phyloP scores from a whole-genome alignment of 2,888 invertebrate genomes.

The Gryllus longicercus region DNA sequence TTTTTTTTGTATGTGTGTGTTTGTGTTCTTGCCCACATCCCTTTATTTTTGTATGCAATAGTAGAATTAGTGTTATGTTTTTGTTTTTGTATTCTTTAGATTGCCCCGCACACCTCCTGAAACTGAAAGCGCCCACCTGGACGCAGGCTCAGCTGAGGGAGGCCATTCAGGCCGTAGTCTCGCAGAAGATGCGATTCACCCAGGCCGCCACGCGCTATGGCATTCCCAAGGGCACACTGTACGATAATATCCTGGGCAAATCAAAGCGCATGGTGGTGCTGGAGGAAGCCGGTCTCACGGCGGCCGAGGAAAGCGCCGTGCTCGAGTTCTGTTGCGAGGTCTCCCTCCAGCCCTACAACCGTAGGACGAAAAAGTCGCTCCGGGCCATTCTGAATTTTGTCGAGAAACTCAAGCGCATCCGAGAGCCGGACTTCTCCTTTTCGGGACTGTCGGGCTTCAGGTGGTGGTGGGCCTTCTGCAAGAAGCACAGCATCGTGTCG shows the following conservation, averaged over 20 bases:
- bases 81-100: constrained; percentile 40
- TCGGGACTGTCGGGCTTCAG: constrained; percentile 68
- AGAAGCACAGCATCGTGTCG: constrained; percentile 71
- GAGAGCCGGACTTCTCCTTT: constrained; percentile 64
- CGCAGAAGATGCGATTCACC: constrained; percentile 73
- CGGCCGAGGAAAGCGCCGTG: constrained; percentile 61
- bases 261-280: constrained; percentile 72
- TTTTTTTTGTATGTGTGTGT: neutral
- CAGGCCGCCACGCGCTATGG: constrained; percentile 68
- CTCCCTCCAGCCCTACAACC: constrained; percentile 65
- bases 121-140: constrained; percentile 70
- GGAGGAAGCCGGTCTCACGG: constrained; percentile 62
- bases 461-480: constrained; percentile 83
- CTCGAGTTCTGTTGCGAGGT: constrained; percentile 72
- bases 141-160: constrained; percentile 69
- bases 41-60: constrained; percentile 32
- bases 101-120: constrained; percentile 39
- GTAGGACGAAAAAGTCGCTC: constrained; percentile 66
- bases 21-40: neutral
- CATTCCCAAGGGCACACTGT: constrained; percentile 73
- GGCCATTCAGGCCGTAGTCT: constrained; percentile 71
- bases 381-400: constrained; percentile 62
- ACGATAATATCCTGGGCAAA: constrained; percentile 74
- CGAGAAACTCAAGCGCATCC: constrained; percentile 57
- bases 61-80: constrained; percentile 41